Base-by-base conservation (phyloP, 1,140 invertebrate genomes). In the Halesus radiatus region DNA sequence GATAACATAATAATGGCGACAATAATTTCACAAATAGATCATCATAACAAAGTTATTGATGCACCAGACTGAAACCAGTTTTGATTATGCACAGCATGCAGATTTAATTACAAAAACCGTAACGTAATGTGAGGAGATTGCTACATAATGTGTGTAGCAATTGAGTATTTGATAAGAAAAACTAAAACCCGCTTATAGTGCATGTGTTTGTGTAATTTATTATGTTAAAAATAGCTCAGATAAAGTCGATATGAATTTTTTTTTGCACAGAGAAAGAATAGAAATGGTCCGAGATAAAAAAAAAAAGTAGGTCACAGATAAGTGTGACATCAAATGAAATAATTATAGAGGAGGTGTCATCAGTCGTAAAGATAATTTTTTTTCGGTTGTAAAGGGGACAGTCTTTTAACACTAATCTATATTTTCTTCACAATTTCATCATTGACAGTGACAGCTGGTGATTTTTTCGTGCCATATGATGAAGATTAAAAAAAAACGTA, bases 181-280 rank as follows among this genome's bases (percentile, higher is more conserved):
- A 16, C 18, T 45, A 45, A 45, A 45, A 45, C 37, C 13, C 37
- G 10, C 7, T 45, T 45, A 13, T 45, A 23, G n/a, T 32, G 20
- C 16, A n/a, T 66, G 54, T 26, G 26, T 29, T n/a, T 66, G 62
- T 66, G 26, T 26, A 66, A 26, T 29, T 64, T 13, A 26, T 64
- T n/a, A 22, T 37, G 37, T 68, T 68, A 68, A 68, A 68, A 68
- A 68, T 37, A 68, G 32, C 64, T 18, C 18, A 60, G 58, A 60
- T 60, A 60, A 60, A 60, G 23, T 20, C 7, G 10, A 15, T 37
- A 32, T n/a, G 29, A 68, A 13, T 29, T 45, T 29, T 29, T 18
- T 60, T 68, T 68, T n/a, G 18, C 64, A 45, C 52, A 22, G 72
- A 54, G 54, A 74, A 74, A 74, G 45, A 74, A 74, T 56, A 74